Evolutionary conservation across 1,140 invertebrate genomes (phyloP), one percentile per base, ranked within the genome.

Genomic region (Orius insidiosus): DNA sequence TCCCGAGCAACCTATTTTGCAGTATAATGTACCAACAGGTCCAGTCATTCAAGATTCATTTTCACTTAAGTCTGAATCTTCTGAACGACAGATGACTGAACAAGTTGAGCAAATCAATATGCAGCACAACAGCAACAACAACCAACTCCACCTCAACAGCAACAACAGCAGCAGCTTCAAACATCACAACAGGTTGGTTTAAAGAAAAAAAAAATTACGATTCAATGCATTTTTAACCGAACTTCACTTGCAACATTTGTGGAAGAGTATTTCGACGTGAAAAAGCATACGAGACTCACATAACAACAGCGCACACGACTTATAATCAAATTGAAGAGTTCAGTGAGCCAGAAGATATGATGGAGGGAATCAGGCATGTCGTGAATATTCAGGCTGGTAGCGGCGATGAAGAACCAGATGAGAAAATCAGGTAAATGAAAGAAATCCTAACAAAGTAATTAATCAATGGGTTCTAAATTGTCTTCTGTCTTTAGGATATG

Each of bases 271-370:
- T 78, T 56, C 63, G 70, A 32, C 67, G 71, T 45, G 71, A 76
- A 55, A 77, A 75, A 52, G 68, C 72, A n/a, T 71, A 69, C 50
- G 74, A 77, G 34, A 63, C 66, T 3, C 76, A 80, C 54, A 65
- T 75, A 47, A 65, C 67, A 48, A 66, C 72, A 24, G 60, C 63
- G 0, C 72, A 75, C 58, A 62, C 56, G 16, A 50, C 59, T 71
- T 24, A 24, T 24, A 58, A 60, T 45, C 58, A 54, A 58, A 63
- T 68, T 5, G 67, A 71, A 52, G 81, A 84, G 58, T 84, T 85
- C 57, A 83, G 79, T 47, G 81, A 85, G 54, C 73, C 80, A 0
- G 82, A 85, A 60, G 82, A 85, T 60, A 68, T 85, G 57, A 81
- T 85, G 71, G 82, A 80, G 57, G 82, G 80, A 49, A 81, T 82